phyloP scores from a whole-genome alignment of 1,140 invertebrate genomes.

The Cheumatopsyche charites region DNA sequence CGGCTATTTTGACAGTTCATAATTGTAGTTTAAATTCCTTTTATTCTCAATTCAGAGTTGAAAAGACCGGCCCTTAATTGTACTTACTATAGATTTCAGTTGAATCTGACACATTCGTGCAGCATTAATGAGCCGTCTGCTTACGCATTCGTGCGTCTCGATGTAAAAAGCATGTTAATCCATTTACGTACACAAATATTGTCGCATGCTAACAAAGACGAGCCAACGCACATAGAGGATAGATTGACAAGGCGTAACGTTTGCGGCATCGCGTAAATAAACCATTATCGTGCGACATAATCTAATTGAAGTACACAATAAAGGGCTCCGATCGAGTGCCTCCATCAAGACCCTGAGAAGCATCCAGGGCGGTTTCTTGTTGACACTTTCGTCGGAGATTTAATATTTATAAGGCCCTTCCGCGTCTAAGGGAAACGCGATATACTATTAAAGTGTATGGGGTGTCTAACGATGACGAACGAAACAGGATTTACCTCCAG shows the following conservation, averaged over 20 bases:
- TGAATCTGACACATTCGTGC: too few relatives aligned
- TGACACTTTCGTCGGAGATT: slow-evolving; percentile 26
- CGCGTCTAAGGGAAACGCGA: slow-evolving; percentile 31
- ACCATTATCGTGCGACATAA: slow-evolving; percentile 23
- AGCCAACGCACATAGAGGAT: not conserved
- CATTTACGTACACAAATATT: not conserved
- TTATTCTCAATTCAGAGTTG: too few relatives aligned
- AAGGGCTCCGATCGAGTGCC: slow-evolving; percentile 2
- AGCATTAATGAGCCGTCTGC: too few relatives aligned
- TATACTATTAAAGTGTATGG: slow-evolving; percentile 38
- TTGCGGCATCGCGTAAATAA: slow-evolving; percentile 9
- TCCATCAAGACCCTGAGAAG: not conserved
- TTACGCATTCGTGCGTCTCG: too few relatives aligned
- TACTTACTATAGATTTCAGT: too few relatives aligned
- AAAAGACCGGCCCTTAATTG: too few relatives aligned
- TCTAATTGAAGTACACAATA: slow-evolving; percentile 19
- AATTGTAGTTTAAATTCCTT: too few relatives aligned
- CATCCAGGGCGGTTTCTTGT: slow-evolving; percentile 6
- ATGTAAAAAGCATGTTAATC: slow-evolving; percentile 1
- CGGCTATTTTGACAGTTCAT: too few relatives aligned
- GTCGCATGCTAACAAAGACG: not conserved
- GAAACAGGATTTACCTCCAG: too few relatives aligned
- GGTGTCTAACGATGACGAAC: slow-evolving; percentile 41
- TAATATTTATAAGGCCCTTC: slow-evolving; percentile 27
- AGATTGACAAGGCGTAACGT: slow-evolving; percentile 1